Percentiles rank a stretch among this genome's conserved stretches.
Conservation (phyloP, 2,797 vertebrate genomes). For the Rousettus madagascariensis region DNA sequence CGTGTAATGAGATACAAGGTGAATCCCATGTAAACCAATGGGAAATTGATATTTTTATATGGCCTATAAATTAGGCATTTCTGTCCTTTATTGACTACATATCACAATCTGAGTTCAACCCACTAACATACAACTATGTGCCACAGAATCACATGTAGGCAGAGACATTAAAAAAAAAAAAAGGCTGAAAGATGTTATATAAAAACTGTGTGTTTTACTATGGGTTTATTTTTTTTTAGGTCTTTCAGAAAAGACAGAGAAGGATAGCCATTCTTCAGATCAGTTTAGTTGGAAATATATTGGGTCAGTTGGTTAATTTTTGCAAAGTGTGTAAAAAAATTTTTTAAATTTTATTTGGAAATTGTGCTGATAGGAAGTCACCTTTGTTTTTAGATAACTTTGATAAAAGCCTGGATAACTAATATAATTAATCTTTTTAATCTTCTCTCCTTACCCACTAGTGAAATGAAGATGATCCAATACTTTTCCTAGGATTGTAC, state of each 20-base stretch:
- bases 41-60: conserved; percentile 22
- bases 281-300: background rate
- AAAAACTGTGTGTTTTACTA: background rate
- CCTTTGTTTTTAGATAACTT: background rate
- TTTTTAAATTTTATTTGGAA: background rate
- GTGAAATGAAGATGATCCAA: background rate
- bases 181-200: background rate
- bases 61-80: conserved; percentile 31
- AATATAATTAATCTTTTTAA: background rate
- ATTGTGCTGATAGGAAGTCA: background rate
- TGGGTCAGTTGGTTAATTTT: background rate
- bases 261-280: background rate
- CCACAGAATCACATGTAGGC: background rate
- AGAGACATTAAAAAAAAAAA: background rate
- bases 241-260: background rate
- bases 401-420: background rate
- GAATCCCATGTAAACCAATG: conserved; percentile 39
- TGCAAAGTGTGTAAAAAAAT: background rate
- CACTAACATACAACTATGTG: background rate
- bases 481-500: background rate
- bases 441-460: background rate
- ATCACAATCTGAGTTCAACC: background rate
- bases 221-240: background rate
- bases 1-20: conserved; percentile 32
- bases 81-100: background rate